Evolutionary conservation across 2,888 invertebrate genomes (phyloP).

Genomic region (Aleiodes leptofemur): DNA sequence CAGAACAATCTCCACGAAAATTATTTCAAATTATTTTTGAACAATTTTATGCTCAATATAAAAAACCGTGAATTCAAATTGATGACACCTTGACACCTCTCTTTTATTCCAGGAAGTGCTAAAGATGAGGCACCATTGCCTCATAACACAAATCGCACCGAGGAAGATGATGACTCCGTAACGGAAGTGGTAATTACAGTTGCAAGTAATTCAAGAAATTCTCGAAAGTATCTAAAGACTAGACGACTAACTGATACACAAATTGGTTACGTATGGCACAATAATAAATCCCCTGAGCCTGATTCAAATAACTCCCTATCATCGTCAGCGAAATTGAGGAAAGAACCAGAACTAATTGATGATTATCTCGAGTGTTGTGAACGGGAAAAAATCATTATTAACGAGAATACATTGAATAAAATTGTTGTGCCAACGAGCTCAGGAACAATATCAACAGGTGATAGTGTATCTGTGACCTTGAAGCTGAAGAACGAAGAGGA

Average conservation of each 20-base stretch:
- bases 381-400: constrained; percentile 64
- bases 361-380: constrained; percentile 53
- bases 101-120: constrained; percentile 5
- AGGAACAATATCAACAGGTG: constrained; percentile 31
- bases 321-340: background rate
- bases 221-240: constrained; percentile 63
- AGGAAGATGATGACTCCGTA: constrained; percentile 53
- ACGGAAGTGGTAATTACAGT: constrained; percentile 59
- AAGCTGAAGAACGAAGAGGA: constrained; percentile 47
- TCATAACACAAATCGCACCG: background rate
- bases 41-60: too few species aligned
- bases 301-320: background rate
- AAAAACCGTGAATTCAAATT: too few species aligned
- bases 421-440: constrained; percentile 66
- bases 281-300: background rate
- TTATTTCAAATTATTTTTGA: too few species aligned
- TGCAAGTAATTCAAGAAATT: constrained; percentile 49
- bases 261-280: constrained; percentile 59
- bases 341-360: constrained; percentile 28
- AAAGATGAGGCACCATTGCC: constrained; percentile 4
- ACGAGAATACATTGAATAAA: constrained; percentile 66
- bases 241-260: constrained; percentile 63
- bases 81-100: background rate
- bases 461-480: constrained; percentile 36
- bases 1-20: too few species aligned